Base-by-base conservation (phyloP, 2,797 vertebrate genomes). In the Lagodon rhomboides region DNA sequence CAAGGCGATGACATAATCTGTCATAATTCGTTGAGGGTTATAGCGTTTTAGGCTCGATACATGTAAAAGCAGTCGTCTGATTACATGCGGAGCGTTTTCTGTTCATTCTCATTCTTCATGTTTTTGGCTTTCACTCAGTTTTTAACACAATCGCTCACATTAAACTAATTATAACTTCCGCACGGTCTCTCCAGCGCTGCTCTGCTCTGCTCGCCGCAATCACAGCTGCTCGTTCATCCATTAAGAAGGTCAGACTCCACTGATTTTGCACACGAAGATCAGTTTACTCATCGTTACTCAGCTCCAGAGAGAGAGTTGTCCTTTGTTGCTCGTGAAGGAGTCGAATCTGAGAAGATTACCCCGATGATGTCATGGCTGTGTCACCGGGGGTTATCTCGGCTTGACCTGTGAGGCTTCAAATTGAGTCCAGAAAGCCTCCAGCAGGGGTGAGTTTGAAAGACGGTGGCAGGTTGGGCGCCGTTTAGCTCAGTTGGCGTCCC, bases 251-350 rank as follows among this genome's bases (percentile, higher is more conserved):
- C 43, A 12, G 60, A 46, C 43, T 34, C 50, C 64, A 10, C 13
- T 44, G 44, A 66, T 23, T 59, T 18, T 18, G 34, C 23, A 55
- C 12, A 46, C 17, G 23, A 47, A 15, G 22, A 46, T 44, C 34
- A 34, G 22, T 22, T 62, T 47, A 60, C 62, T 78, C 68, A 54
- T 72, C 62, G 20, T 41, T 67, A 68, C 41, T 60, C 50, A 49
- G 27, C 49, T 1, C 2, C 15, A 13, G 20, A 38, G 10, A 38
- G 10, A 38, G 38, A 10, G 38, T 38, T 38, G 38, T 11, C 38
- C 38, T 38, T 38, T 23, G 30, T 70, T 50, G 30, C 49, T 46
- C 23, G n/a, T 58, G 18, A 22, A 54, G 49, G 50, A 12, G 22
- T 67, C 16, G 13, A 13, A 69, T 44, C 10, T 22, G 23, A 53